phyloP scores from a whole-genome alignment of 2,888 invertebrate genomes.

The Linnaemya vulpina region DNA sequence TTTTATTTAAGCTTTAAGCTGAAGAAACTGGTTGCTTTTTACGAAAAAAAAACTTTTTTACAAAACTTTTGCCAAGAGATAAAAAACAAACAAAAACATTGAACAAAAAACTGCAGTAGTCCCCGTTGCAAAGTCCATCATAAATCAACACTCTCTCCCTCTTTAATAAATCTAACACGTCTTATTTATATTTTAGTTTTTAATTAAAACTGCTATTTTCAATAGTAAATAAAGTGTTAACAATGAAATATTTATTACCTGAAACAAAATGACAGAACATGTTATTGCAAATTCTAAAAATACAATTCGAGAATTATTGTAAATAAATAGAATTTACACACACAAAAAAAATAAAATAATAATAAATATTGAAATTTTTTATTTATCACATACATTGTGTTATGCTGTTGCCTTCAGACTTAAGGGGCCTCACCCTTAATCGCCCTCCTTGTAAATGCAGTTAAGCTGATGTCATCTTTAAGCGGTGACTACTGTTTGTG shows the following conservation, averaged over 20 bases:
- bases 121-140: not conserved
- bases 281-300: no score
- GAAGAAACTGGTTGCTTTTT: slow-evolving; percentile 36
- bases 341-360: no score
- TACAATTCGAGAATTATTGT: no score
- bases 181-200: not conserved
- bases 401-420: no score
- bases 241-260: no score
- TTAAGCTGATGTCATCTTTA: slow-evolving; percentile 8
- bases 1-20: slow-evolving; percentile 26
- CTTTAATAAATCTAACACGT: not conserved
- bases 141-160: not conserved
- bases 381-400: no score
- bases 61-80: not conserved
- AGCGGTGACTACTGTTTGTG: slow-evolving; percentile 37
- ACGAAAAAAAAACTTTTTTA: slow-evolving; percentile 21
- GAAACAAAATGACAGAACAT: no score
- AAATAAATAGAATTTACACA: not conserved
- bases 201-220: not conserved
- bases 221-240: not conserved
- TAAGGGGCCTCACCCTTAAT: no score
- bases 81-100: slow-evolving; percentile 1
- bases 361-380: no score
- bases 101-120: slow-evolving; percentile 27
- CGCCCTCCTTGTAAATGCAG: not conserved